phyloP scores from a whole-genome alignment of 1,140 invertebrate species.

The Aphelenchoides avenae region DNA sequence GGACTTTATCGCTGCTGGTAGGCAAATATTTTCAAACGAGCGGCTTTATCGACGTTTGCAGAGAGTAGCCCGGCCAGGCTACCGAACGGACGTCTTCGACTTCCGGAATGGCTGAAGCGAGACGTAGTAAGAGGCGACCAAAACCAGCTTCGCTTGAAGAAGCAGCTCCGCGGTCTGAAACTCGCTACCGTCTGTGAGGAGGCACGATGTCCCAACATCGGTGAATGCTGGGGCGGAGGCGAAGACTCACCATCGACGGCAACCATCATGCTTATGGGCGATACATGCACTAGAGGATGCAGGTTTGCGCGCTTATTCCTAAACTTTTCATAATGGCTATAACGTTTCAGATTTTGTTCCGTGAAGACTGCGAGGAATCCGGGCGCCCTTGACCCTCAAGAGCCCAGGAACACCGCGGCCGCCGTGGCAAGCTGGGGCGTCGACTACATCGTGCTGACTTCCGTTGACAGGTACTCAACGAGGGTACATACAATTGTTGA shows the following conservation, averaged over 20 bases:
- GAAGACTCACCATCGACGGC: slow-evolving; percentile 65
- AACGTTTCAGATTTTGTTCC: slow-evolving; percentile 88
- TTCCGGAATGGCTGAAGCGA: slow-evolving; percentile 95
- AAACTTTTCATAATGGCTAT: not conserved
- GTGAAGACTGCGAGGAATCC: slow-evolving; percentile 92
- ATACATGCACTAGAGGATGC: slow-evolving; percentile 62
- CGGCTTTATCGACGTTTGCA: too few relatives aligned
- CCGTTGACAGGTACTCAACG: slow-evolving; percentile 92
- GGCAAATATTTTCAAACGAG: too few relatives aligned
- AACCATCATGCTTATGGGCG: slow-evolving; percentile 67
- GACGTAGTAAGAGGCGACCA: slow-evolving; percentile 76
- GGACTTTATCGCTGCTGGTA: too few relatives aligned
- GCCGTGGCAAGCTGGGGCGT: slow-evolving; percentile 90
- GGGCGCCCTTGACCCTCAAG: slow-evolving; percentile 79
- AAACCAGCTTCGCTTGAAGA: slow-evolving; percentile 76
- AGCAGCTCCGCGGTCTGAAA: slow-evolving; percentile 78
- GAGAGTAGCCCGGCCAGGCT: too few relatives aligned
- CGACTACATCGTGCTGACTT: slow-evolving; percentile 94
- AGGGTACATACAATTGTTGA: slow-evolving; percentile 63
- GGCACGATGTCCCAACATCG: slow-evolving; percentile 96
- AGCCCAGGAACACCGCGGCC: slow-evolving; percentile 85
- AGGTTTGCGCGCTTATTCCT: too few relatives aligned
- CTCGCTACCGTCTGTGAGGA: slow-evolving; percentile 97
- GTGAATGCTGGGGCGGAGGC: slow-evolving; percentile 86
- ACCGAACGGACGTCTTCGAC: slow-evolving; percentile 61